Evolutionary conservation across 2,113 vertebrate genomes (phyloP).

Genomic region (Rafetus swinhoei): DNA sequence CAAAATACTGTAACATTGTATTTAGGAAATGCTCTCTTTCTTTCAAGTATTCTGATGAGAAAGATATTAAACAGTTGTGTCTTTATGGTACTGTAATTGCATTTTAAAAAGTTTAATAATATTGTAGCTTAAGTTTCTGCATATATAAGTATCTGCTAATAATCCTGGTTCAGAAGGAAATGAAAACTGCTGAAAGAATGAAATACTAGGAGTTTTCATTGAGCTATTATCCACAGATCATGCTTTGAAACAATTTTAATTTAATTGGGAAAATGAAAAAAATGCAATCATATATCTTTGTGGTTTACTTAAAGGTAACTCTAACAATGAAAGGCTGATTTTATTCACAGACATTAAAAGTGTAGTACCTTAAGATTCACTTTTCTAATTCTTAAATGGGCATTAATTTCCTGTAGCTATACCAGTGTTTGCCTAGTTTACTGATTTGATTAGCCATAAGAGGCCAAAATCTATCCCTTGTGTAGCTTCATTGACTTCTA

Average conservation of each 20-base stretch:
- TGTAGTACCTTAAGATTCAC: constrained; percentile 1
- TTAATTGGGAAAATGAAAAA: constrained; percentile 28
- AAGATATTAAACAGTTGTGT: background rate
- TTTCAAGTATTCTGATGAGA: background rate
- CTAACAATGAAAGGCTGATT: constrained; percentile 30
- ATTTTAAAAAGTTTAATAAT: background rate
- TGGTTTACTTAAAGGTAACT: constrained; percentile 36
- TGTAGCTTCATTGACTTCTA: background rate
- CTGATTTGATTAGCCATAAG: constrained; percentile 35
- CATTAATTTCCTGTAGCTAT: constrained; percentile 9
- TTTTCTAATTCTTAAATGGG: constrained; percentile 42
- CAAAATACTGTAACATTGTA: background rate
- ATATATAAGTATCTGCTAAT: background rate
- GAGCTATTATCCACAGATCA: constrained; percentile 10
- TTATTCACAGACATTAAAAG: constrained; percentile 38
- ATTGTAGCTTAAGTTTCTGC: background rate
- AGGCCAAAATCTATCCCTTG: background rate
- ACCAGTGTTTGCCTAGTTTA: constrained; percentile 41
- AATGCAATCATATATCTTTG: constrained; percentile 15
- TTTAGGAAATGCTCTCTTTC: background rate
- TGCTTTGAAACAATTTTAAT: constrained; percentile 24
- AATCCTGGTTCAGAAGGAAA: background rate
- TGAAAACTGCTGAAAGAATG: background rate
- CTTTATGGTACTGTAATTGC: constrained; percentile 2
- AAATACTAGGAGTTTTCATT: background rate